A percentile compares a stretch with the other conserved stretches of the same genome.
These are phyloP conservation scores for Gephyroberyx darwinii DNA, from an alignment of 2,797 vertebrate genomes.

Conservation along the genomic window DNA sequence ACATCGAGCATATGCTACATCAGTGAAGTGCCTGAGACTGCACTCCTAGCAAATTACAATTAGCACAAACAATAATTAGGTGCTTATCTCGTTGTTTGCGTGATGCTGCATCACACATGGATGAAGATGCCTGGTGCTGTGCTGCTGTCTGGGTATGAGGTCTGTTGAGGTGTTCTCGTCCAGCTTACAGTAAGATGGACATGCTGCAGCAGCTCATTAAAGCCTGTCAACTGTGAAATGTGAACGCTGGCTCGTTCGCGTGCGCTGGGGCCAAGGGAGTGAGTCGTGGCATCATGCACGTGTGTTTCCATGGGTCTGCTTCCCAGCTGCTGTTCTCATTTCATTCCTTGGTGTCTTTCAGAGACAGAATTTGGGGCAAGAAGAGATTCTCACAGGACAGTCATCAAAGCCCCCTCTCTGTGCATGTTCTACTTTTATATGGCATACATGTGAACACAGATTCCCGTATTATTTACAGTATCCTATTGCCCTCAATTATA, in stretches of 20 bases:
- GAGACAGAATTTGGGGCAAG: conserved; percentile 69
- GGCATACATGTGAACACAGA: conserved; percentile 45
- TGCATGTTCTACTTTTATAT: conserved; percentile 58
- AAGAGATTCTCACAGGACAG: conserved; percentile 68
- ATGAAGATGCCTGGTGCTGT: conserved; percentile 30
- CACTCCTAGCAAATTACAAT: conserved; percentile 14
- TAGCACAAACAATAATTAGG: conserved; percentile 9
- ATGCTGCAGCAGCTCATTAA: conserved; percentile 73
- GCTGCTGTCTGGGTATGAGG: conserved; percentile 35
- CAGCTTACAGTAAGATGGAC: conserved; percentile 67
- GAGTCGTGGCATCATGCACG: conserved; percentile 50
- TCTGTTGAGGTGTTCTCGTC: conserved; percentile 53
- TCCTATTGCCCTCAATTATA: conserved; percentile 43
- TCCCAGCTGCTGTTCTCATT: conserved; percentile 72
- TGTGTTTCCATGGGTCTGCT: conserved; percentile 56
- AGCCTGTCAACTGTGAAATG: conserved; percentile 74
- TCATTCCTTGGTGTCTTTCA: conserved; percentile 46
- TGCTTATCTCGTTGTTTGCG: conserved; percentile 17
- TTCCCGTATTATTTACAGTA: conserved; percentile 44
- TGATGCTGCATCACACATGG: conserved; percentile 43
- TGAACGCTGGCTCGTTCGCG: conserved; percentile 25
- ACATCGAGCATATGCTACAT: conserved; percentile 47
- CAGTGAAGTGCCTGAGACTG: conserved; percentile 57
- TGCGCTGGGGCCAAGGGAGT: conserved; percentile 15
- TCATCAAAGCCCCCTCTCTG: conserved; percentile 61